Evolutionary conservation across 1,140 invertebrate genomes (phyloP).

Genomic region (Pseudomyrmex pallidus): DNA sequence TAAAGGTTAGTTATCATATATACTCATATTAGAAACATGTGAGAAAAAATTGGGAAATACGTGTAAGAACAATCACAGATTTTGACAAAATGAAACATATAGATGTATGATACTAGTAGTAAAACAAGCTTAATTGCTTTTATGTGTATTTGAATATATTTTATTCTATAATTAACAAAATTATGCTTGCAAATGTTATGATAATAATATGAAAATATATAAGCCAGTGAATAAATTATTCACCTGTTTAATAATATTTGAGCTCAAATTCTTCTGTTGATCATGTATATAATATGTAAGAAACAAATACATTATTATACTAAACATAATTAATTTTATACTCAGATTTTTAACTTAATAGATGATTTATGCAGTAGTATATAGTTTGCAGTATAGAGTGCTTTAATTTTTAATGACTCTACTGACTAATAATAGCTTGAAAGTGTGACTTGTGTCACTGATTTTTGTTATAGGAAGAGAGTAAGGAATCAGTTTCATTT

Average conservation of each 20-base stretch:
- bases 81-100: not conserved
- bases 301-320: not conserved
- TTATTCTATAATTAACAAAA: not conserved
- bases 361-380: not conserved
- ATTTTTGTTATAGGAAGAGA: slow-evolving; percentile 30
- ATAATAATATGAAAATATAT: slow-evolving; percentile 8
- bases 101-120: not conserved
- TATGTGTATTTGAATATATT: not conserved
- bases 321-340: not conserved
- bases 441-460: not conserved
- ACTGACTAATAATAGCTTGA: not conserved
- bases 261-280: not conserved
- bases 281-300: not conserved
- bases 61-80: not conserved
- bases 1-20: not conserved
- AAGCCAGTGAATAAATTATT: not conserved
- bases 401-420: slow-evolving; percentile 27
- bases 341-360: slow-evolving; percentile 7
- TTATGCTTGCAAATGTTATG: not conserved
- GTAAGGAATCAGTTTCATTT: not conserved
- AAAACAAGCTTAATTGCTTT: not conserved
- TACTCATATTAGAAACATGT: not conserved
- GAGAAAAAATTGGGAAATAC: not conserved
- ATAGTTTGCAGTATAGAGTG: not conserved
- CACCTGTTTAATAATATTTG: not conserved